Percentiles rank a stretch among this genome's conserved stretches.
Evolutionary conservation across 1,140 invertebrate genomes (phyloP).

Genomic region (Bombus fervidus): DNA sequence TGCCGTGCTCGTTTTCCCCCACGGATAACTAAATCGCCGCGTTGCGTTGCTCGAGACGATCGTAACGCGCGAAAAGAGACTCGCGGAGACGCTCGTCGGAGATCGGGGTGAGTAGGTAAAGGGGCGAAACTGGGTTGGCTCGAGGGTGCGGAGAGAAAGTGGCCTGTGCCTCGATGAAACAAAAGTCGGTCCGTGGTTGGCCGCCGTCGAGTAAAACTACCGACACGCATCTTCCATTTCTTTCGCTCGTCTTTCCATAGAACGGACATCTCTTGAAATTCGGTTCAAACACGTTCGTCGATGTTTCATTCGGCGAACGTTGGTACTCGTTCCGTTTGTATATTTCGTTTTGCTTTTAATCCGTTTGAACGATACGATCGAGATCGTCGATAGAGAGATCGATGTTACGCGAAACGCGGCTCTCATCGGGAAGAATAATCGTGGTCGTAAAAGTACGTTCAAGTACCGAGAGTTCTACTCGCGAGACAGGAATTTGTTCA

Average conservation of each 20-base stretch:
- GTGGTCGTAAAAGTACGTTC: slow-evolving; percentile 28
- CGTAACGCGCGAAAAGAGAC: slow-evolving; percentile 16
- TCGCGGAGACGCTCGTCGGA: background rate
- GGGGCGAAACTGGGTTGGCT: slow-evolving; percentile 14
- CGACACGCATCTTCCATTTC: background rate
- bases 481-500: slow-evolving; percentile 40
- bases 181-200: slow-evolving; percentile 1
- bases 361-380: background rate
- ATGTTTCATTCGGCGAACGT: background rate
- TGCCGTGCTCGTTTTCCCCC: background rate
- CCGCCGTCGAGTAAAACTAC: background rate
- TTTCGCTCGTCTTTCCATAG: background rate
- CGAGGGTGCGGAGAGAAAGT: slow-evolving; percentile 24
- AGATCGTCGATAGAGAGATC: background rate
- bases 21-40: slow-evolving; percentile 75
- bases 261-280: background rate
- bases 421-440: slow-evolving; percentile 32
- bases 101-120: slow-evolving; percentile 13
- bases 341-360: background rate
- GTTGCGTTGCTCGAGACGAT: background rate
- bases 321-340: too few relatives aligned
- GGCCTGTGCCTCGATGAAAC: background rate
- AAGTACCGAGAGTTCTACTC: slow-evolving; percentile 32
- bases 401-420: background rate
- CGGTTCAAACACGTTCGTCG: background rate